Percentiles rank a stretch among this genome's conserved stretches.
These are phyloP conservation scores for Petrolisthes cinctipes DNA, from an alignment of 2,888 invertebrate species.

Conservation along the genomic window DNA sequence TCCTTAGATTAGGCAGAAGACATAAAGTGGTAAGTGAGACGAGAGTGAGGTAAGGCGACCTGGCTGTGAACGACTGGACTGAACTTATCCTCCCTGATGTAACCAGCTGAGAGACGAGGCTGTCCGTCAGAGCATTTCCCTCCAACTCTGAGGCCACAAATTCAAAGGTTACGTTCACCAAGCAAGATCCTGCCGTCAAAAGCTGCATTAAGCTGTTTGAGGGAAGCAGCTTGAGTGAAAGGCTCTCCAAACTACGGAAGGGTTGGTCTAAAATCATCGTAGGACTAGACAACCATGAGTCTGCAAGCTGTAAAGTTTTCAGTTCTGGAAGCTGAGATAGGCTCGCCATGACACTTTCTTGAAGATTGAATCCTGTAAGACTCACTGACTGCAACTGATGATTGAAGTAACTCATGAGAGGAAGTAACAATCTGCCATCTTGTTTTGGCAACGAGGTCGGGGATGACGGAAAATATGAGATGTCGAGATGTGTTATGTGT, in stretches of 20 bases:
- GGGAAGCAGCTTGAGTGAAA: slow-evolving; percentile 38
- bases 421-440: slow-evolving; percentile 33
- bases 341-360: slow-evolving; percentile 1
- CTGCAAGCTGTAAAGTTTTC: slow-evolving; percentile 13
- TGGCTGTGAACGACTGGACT: slow-evolving; percentile 34
- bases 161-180: slow-evolving; percentile 24
- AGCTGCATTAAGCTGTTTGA: slow-evolving; percentile 29
- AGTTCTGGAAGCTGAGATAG: slow-evolving; percentile 47
- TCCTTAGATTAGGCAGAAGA: slow-evolving; percentile 30
- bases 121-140: slow-evolving; percentile 42
- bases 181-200: slow-evolving; percentile 23
- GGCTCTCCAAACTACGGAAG: slow-evolving; percentile 41
- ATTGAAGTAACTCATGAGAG: slow-evolving; percentile 21
- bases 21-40: slow-evolving; percentile 21
- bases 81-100: slow-evolving; percentile 29
- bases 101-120: slow-evolving; percentile 24
- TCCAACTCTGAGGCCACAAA: slow-evolving; percentile 41
- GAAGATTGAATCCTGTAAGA: slow-evolving; percentile 45
- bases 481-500: slow-evolving; percentile 26
- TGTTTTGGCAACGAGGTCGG: slow-evolving; percentile 40
- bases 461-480: slow-evolving; percentile 41
- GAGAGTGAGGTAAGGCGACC: slow-evolving; percentile 39
- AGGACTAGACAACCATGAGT: slow-evolving; percentile 45
- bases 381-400: slow-evolving; percentile 23
- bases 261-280: slow-evolving; percentile 10